Percentiles rank a stretch among this genome's conserved stretches.
Conservation (phyloP, 53 echinoderm and acorn worm species). For the Mesocentrotus franciscanus region DNA sequence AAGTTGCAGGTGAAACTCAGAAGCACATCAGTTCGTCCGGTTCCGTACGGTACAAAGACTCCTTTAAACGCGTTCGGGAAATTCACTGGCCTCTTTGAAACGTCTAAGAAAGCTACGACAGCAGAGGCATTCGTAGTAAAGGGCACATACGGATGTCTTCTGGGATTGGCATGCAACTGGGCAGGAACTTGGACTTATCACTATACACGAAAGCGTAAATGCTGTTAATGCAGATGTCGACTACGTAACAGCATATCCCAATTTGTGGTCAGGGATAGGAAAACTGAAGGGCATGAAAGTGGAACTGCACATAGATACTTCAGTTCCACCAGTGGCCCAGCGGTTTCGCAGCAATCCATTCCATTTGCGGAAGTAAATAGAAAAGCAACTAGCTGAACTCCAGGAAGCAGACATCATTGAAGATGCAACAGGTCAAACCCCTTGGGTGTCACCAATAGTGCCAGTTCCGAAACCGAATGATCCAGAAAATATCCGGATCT, state of each 20-base stretch:
- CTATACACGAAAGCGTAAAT: conserved; percentile 49
- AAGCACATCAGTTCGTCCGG: background rate
- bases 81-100: conserved; percentile 12
- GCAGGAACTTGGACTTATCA: conserved; percentile 64
- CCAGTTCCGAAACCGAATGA: conserved; percentile 62
- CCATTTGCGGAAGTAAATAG: conserved; percentile 65
- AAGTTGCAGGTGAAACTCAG: conserved; percentile 31
- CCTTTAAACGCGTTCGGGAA: conserved; percentile 33
- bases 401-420: conserved; percentile 69
- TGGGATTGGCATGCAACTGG: conserved; percentile 39
- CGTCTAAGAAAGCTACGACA: background rate
- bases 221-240: conserved; percentile 54
- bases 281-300: conserved; percentile 67
- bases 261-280: conserved; percentile 62
- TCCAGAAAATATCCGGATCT: conserved; percentile 58
- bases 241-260: conserved; percentile 61
- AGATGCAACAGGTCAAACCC: conserved; percentile 66
- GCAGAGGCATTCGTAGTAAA: conserved; percentile 35
- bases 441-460: conserved; percentile 75
- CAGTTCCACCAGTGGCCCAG: conserved; percentile 69
- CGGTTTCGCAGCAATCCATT: conserved; percentile 59
- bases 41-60: conserved; percentile 47
- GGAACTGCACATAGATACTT: conserved; percentile 63
- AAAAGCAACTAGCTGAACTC: conserved; percentile 62
- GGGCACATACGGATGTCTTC: conserved; percentile 48